Evolutionary conservation across 2,888 invertebrate genomes (phyloP).

Genomic region (Encarsia formosa): DNA sequence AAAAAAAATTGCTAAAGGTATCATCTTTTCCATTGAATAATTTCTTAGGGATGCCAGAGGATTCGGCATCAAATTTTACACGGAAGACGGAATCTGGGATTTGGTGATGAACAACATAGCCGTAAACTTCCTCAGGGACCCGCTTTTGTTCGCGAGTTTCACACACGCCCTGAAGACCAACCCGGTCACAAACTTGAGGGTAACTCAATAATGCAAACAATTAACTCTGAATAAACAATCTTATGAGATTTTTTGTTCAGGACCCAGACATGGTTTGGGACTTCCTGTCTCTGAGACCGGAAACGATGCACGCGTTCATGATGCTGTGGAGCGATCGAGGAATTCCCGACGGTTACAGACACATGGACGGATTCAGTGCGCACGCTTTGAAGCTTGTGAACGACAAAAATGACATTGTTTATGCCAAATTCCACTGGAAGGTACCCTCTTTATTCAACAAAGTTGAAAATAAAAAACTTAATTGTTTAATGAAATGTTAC

Average conservation of each 20-base stretch:
- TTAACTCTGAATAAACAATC: too few relatives aligned
- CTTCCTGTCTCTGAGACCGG: conserved; percentile 83
- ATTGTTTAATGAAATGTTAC: too few relatives aligned
- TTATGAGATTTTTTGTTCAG: conserved; percentile 46
- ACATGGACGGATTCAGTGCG: conserved; percentile 94
- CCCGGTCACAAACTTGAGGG: conserved; percentile 83
- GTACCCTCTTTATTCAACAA: too few relatives aligned
- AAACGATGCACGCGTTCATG: conserved; percentile 77
- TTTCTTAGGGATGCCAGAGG: conserved; percentile 86
- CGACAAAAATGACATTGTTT: conserved; percentile 67
- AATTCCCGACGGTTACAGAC: conserved; percentile 85
- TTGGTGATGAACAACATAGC: conserved; percentile 91
- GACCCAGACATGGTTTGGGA: conserved; percentile 97
- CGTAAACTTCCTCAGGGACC: conserved; percentile 88
- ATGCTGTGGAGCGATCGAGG: conserved; percentile 90
- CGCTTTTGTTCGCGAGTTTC: conserved; percentile 86
- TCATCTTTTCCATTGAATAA: too few relatives aligned
- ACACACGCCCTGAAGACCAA: conserved; percentile 97
- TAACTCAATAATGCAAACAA: conserved; percentile 32
- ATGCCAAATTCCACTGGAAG: conserved; percentile 91
- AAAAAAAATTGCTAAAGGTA: too few relatives aligned
- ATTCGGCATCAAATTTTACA: conserved; percentile 91
- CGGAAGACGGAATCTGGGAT: conserved; percentile 91
- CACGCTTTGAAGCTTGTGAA: conserved; percentile 92
- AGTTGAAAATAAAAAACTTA: too few relatives aligned